Base-by-base conservation (phyloP, 2,113 vertebrate genomes). In the Gnathochromis pfefferi region DNA sequence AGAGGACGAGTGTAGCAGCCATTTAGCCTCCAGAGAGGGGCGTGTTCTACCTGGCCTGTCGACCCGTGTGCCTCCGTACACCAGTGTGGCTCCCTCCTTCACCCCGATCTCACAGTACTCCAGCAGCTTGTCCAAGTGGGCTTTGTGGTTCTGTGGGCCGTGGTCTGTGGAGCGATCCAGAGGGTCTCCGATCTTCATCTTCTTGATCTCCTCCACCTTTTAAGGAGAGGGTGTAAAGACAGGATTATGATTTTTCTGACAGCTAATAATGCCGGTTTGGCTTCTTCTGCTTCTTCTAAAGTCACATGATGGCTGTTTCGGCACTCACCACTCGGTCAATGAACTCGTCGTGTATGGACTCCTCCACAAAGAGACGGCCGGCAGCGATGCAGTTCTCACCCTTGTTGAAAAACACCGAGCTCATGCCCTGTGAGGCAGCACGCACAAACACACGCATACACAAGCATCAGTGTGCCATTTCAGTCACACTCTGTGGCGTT, bases 311-410 rank as follows among this genome's bases (percentile, higher is more conserved):
- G 49, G 19, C 2, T 3, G 73, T 86, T 45, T n/a, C 16, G 14
- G 35, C 33, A 87, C 94, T 83, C 87, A 98, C 98, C 97, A 98
- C 97, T 92, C 94, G 95, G 88, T 89, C 84, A 70, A 98, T 96
- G 85, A 94, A 98, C 87, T 96, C 94, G 26, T 98, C 97, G 0
- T 98, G 97, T 79, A 98, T 96, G 0, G 96, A 96, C 68, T 97
- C 96, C 90, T 98, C 98, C 31, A 98, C 89, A 7, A 98, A 98
- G 47, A 98, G 95, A 54, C 97, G 95, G 1, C 98, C 97, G 0
- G 97, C 97, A 1, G 98, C 98, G 1, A 98, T 98, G 95, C 98
- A 98, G 93, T 98, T 98, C 93, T 98, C 97, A 0, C 97, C 97
- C 93, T 98, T 98, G 94, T 98, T 98, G 92, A 98, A 98, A 90